Evolutionary conservation across 2,888 invertebrate species (phyloP).

Genomic region (Nephrotoma guestfalica): DNA sequence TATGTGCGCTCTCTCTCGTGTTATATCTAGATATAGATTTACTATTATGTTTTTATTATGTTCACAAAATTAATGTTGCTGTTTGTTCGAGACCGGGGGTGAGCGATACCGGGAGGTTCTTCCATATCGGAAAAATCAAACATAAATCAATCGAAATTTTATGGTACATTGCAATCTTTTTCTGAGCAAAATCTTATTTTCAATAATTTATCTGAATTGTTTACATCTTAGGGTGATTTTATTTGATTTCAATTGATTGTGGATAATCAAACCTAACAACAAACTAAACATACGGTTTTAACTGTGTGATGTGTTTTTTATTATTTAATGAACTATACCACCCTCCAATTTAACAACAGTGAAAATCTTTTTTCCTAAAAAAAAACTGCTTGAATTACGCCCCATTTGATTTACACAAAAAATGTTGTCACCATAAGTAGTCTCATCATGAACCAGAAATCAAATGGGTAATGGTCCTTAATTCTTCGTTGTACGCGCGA

Average conservation of each 20-base stretch:
- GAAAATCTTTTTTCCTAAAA: neutral
- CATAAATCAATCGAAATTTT: neutral
- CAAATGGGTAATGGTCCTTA: neutral
- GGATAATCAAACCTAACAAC: neutral
- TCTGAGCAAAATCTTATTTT: neutral
- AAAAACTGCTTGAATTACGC: neutral
- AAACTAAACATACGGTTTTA: neutral
- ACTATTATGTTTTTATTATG: neutral
- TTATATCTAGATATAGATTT: neutral
- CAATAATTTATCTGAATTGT: neutral
- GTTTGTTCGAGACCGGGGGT: neutral
- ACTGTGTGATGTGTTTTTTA: neutral
- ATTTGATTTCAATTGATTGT: neutral
- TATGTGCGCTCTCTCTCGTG: neutral
- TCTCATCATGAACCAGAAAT: neutral
- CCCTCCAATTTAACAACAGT: neutral
- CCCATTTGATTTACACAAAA: neutral
- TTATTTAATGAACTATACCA: neutral
- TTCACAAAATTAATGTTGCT: neutral
- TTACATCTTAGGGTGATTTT: neutral
- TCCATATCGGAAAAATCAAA: neutral
- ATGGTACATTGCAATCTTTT: neutral
- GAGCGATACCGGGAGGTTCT: neutral
- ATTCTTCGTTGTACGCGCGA: neutral
- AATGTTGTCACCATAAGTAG: neutral